Percentiles rank a stretch among this genome's conserved stretches.
Conservation (phyloP, 2,113 vertebrate species). For the Thamnaconus septentrionalis region DNA sequence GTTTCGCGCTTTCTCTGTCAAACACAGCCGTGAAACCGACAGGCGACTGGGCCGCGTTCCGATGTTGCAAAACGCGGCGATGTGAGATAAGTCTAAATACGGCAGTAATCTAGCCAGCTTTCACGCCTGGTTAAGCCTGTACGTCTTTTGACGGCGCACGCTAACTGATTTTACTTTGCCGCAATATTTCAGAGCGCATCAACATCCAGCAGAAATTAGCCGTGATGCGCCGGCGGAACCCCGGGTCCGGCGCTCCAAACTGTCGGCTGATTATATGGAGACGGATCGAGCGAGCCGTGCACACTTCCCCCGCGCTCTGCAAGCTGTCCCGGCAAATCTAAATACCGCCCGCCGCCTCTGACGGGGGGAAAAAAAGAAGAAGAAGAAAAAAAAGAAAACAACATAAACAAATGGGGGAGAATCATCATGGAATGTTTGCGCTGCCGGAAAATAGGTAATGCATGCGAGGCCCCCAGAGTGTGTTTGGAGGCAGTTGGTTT, state of each 20-base stretch:
- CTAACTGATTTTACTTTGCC: conserved; percentile 68
- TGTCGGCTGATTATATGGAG: conserved; percentile 73
- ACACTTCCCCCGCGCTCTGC: conserved; percentile 66
- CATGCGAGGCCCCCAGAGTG: conserved; percentile 63
- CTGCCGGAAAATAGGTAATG: conserved; percentile 67
- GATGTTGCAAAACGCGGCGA: conserved; percentile 67
- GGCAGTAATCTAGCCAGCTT: conserved; percentile 69
- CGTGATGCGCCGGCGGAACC: conserved; percentile 65
- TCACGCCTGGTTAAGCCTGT: conserved; percentile 77
- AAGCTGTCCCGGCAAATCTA: conserved; percentile 69
- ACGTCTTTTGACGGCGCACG: conserved; percentile 64
- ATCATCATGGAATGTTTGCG: conserved; percentile 63
- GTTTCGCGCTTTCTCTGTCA: conserved; percentile 23
- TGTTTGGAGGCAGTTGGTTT: conserved; percentile 68
- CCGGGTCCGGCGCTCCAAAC: conserved; percentile 59
- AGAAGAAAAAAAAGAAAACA: conserved; percentile 17
- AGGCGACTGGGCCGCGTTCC: conserved; percentile 53
- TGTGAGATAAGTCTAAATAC: conserved; percentile 73
- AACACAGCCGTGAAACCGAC: conserved; percentile 62
- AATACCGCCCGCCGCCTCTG: conserved; percentile 28
- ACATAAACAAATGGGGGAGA: conserved; percentile 16
- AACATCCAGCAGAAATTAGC: conserved; percentile 68
- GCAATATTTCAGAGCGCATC: conserved; percentile 72
- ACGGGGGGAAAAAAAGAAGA: too few relatives aligned
- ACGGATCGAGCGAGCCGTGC: conserved; percentile 64